Base-by-base conservation (phyloP, 2,113 vertebrate genomes). In the Xyliphius kryptos region DNA sequence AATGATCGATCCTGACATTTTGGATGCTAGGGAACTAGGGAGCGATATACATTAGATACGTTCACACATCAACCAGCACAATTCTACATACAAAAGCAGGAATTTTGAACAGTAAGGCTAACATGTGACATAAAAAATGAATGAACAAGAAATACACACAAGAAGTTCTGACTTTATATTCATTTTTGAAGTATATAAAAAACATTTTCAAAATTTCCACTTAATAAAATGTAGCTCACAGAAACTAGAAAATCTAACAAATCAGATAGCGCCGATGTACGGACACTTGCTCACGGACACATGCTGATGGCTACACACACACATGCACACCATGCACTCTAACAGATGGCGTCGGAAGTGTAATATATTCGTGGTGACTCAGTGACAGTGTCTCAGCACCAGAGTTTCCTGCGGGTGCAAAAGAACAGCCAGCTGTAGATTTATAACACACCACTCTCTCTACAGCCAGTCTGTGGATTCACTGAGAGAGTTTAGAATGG, bases 361-460 rank as follows among this genome's bases (percentile, higher is more conserved):
- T 66, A 66, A 66, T 52, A 6, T 46, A 58, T 40, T 46, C 44
- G 37, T 53, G 48, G 60, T 69, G 61, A 58, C 47, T 63, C 40
- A 51, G 47, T 57, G 46, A 20, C 36, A 40, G 32, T n/a, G 36
- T 3, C 53, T 57, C 47, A 50, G 61, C 26, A 64, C 9, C 21
- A 55, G 9, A 57, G 47, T 16, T 44, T 63, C 37, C 38, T 62
- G 38, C n/a, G 53, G 20, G 53, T 50, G 58, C 40, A 44, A 56
- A 56, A 56, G 53, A 51, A 58, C 61, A 70, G 32, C 48, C 68
- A 64, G 61, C 48, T 58, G 54, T 38, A 69, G 37, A 57, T 50
- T 36, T 55, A 52, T 36, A 66, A 40, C 53, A 56, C 43, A 36
- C 38, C 40, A 47, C 22, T 11, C 17, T 44, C 15, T 21, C 15